Evolutionary conservation across 1,140 invertebrate species (phyloP).

Genomic region (Fopius arisanus): DNA sequence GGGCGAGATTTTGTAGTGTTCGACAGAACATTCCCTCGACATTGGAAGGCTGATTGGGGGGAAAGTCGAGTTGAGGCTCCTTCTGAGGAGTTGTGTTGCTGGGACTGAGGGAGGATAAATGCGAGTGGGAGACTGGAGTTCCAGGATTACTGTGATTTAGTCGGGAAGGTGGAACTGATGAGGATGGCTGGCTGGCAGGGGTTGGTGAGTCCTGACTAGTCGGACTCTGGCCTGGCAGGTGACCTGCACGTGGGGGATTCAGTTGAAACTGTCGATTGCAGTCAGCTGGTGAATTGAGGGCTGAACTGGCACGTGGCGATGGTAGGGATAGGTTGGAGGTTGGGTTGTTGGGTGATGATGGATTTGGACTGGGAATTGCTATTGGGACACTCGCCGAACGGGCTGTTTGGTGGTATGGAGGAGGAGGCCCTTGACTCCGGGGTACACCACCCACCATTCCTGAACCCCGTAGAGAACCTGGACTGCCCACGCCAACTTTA

Average conservation of each 20-base stretch:
- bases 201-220: constrained; percentile 69
- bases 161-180: constrained; percentile 62
- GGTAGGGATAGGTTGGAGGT: constrained; percentile 76
- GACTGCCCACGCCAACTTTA: constrained; percentile 59
- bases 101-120: constrained; percentile 67
- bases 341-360: constrained; percentile 75
- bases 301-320: constrained; percentile 74
- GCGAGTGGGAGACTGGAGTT: constrained; percentile 74
- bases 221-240: constrained; percentile 72
- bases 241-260: constrained; percentile 60
- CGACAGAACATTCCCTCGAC: constrained; percentile 82
- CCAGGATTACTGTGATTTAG: constrained; percentile 75
- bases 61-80: constrained; percentile 55
- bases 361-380: constrained; percentile 76
- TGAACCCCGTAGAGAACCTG: constrained; percentile 59
- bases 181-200: constrained; percentile 46
- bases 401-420: constrained; percentile 83
- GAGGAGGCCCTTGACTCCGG: constrained; percentile 83
- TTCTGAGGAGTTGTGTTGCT: constrained; percentile 59
- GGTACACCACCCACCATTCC: constrained; percentile 66
- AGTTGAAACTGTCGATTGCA: constrained; percentile 64
- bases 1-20: constrained; percentile 79
- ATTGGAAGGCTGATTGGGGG: constrained; percentile 58
- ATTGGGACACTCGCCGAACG: constrained; percentile 86
- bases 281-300: constrained; percentile 76